phyloP scores from a whole-genome alignment of 2,113 vertebrate genomes.

The Elephantulus edwardii region DNA sequence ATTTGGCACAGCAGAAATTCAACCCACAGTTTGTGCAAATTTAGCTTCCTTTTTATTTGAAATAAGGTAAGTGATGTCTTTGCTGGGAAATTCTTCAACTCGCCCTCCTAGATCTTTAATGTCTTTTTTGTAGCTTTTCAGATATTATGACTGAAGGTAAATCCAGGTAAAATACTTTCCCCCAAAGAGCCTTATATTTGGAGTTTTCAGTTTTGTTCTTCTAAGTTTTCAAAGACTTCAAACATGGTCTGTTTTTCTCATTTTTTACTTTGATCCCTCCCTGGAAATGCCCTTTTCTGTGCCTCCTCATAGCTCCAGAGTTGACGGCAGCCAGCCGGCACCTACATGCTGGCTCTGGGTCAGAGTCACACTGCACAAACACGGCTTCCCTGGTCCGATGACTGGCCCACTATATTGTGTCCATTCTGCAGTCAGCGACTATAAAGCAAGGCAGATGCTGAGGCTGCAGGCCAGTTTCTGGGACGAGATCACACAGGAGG shows the following conservation, averaged over 20 bases:
- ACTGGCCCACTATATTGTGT: not conserved
- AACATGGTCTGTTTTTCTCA: constrained; percentile 80
- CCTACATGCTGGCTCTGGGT: constrained; percentile 70
- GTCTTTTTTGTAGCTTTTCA: constrained; percentile 91
- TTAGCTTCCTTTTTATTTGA: constrained; percentile 95
- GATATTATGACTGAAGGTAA: constrained; percentile 88
- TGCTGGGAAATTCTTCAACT: constrained; percentile 98
- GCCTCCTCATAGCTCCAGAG: constrained; percentile 80
- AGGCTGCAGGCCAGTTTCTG: not conserved
- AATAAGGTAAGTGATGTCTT: constrained; percentile 95
- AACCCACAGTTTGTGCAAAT: constrained; percentile 87
- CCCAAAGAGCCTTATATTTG: constrained; percentile 89
- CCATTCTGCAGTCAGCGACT: not conserved
- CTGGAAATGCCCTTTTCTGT: constrained; percentile 72
- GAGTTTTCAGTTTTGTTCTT: constrained; percentile 79
- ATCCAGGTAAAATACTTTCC: constrained; percentile 96
- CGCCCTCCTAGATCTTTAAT: constrained; percentile 93
- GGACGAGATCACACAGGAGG: not conserved
- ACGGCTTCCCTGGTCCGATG: not conserved
- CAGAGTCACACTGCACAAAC: not conserved
- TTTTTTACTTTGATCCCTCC: constrained; percentile 80
- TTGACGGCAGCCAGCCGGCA: constrained; percentile 83
- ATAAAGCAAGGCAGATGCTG: rapidly evolving
- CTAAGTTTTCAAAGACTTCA: constrained; percentile 83
- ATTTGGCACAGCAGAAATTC: constrained; percentile 89